Evolutionary conservation across 2,113 vertebrate species (phyloP), one percentile per base, ranked within the genome.

Genomic region (Origma solitaria): DNA sequence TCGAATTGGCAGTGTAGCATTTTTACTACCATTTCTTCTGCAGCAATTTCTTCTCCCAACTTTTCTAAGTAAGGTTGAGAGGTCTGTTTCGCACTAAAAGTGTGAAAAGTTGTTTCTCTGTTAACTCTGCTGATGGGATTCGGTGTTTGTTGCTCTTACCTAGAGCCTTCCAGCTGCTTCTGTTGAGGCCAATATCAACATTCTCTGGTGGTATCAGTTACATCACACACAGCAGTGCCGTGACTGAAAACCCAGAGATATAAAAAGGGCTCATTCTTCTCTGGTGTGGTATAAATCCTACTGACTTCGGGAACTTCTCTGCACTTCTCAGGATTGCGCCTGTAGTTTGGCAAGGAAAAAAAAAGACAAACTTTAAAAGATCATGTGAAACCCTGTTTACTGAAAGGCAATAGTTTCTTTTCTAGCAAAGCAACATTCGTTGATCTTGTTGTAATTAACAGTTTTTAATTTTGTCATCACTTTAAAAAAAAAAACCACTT

Each of bases 381-480:
- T 87, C 58, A 64, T 4, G 20, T 71, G 75, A 89, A 88, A 88
- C 40, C 20, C 30, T 73, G 21, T 61, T 84, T 83, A 86, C 58
- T 84, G 65, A 94, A 93, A 79, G 75, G 70, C 82, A 96, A 95
- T 57, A 54, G 61, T 64, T 95, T 93, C 38, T 88, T 37, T 56
- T 86, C 77, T 73, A 78, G 37, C 49, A 92, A 94, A 97, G 58
- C 70, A 95, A 42, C 38, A 30, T 76, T 53, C 68, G 53, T 40
- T 60, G 37, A 75, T 70, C n/a, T 16, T 40, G 76, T 24, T 83
- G 57, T 33, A 92, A 61, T 69, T 25, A 60, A 47, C 18, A 57
- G 44, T 18, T 18, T 78, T 65, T 80, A 23, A 65, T 90, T 94
- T 86, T 75, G 15, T 85, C 54, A 44, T 60, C 57, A 51, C 23